Evolutionary conservation across 2,888 invertebrate species (phyloP).

Genomic region (Cordilura impudica): DNA sequence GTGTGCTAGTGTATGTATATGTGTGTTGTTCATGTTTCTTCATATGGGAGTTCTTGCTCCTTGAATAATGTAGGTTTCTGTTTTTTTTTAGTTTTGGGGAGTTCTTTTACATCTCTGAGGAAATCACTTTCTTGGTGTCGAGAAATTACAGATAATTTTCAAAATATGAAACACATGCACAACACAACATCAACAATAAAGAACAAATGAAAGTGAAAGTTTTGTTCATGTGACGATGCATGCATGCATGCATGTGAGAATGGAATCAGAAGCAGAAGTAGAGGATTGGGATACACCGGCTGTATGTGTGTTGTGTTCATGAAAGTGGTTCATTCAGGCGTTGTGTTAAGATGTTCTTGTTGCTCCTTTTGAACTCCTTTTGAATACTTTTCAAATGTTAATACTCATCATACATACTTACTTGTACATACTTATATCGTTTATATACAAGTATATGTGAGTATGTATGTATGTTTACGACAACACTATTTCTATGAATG

Average conservation of each 20-base stretch:
- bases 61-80: constrained; percentile 44
- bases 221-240: constrained; percentile 5
- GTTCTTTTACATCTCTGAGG: constrained; percentile 55
- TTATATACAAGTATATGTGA: not conserved
- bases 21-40: constrained; percentile 32
- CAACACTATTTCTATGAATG: constrained; percentile 48
- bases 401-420: constrained; percentile 59
- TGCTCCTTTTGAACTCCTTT: constrained; percentile 62
- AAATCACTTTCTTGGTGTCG: constrained; percentile 61
- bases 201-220: constrained; percentile 59
- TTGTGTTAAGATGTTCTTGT: constrained; percentile 58
- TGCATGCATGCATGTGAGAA: not conserved
- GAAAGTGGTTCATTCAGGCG: constrained; percentile 43
- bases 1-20: not conserved
- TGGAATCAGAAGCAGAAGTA: constrained; percentile 2
- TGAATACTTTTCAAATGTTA: constrained; percentile 71
- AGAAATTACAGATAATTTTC: constrained; percentile 75
- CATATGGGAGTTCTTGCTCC: constrained; percentile 50
- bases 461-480: not conserved
- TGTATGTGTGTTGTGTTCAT: constrained; percentile 5
- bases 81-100: constrained; percentile 47
- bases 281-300: not conserved
- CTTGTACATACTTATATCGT: constrained; percentile 5
- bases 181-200: constrained; percentile 2
- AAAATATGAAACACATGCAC: constrained; percentile 49